Evolutionary conservation across 2,888 invertebrate genomes (phyloP), one percentile per base, ranked within the genome.

Genomic region (Phyllotreta striolata): DNA sequence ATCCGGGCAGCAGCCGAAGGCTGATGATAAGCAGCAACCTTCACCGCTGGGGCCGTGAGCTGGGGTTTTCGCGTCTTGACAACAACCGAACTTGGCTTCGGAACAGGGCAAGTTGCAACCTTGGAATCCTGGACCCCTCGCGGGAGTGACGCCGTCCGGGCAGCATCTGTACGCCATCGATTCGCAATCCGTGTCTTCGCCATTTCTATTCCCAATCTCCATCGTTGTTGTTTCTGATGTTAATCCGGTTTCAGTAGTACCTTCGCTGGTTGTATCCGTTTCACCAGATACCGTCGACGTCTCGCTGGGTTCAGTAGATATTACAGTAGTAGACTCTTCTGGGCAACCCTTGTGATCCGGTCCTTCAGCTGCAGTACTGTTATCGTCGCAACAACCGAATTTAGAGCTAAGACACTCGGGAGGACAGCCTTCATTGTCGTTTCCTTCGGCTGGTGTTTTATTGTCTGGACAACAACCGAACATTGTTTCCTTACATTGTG

Each of bases 1-100:
- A 77, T 98, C 96, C 0, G 92, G 92, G 74, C 97, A 98, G 81
- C 97, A 98, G n/a, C 95, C 94, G 77, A 85, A 91, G 3, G 85
- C 82, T 1, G 64, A 60, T 34, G 85, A 85, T 52, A 93, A 80
- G 74, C 94, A 95, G 77, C 94, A 95, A 0, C 96, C 97, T 80
- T 94, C 92, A 46, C 85, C 83, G n/a, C 64, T 88, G 0, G 88
- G 88, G 1, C 97, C 98, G 75, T 94, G 93, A 1, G 97, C 93
- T 0, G 94, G 88, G 0, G 93, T 94, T 72, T 87, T 81, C 1
- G 88, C 88, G 77, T 98, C 96, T 1, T 88, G 87, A 76, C 98
- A 98, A 78, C 98, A 98, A 3, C 97, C 96, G 78, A 88, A 91
- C 0, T 86, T 84, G 35, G 89, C 87, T 1, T 85, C 84, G 34